A percentile compares a stretch with the other conserved stretches of the same genome.
Evolutionary conservation across 2,888 invertebrate genomes (phyloP).

Genomic region (Drosophila kuntzei): DNA sequence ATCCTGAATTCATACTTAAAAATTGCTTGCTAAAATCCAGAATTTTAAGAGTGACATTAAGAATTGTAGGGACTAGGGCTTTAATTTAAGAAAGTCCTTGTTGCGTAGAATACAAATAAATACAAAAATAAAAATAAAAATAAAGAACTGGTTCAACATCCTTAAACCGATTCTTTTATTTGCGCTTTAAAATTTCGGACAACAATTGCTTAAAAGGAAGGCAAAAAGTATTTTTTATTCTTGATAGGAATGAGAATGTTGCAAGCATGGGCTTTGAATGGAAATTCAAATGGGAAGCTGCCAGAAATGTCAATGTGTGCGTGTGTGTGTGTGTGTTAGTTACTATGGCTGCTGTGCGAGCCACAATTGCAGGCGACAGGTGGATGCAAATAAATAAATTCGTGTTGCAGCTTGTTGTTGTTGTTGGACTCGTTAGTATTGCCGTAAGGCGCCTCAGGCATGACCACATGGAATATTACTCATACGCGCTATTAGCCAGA

Average conservation of each 20-base stretch:
- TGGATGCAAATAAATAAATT: constrained; percentile 60
- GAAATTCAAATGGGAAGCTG: constrained; percentile 6
- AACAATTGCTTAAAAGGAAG: constrained; percentile 4
- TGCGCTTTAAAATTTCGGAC: not conserved
- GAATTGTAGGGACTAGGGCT: no score
- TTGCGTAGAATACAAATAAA: no score
- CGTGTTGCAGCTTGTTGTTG: constrained; percentile 28
- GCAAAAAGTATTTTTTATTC: not conserved
- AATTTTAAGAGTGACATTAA: no score
- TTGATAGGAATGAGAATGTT: not conserved
- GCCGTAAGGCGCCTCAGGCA: constrained; percentile 50
- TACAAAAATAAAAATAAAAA: no score
- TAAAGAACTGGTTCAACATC: no score
- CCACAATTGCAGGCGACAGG: constrained; percentile 59
- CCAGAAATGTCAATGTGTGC: constrained; percentile 3
- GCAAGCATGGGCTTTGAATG: constrained; percentile 6
- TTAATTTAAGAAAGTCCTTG: no score
- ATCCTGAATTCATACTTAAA: no score
- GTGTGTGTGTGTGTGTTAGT: constrained; percentile 10
- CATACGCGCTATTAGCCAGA: constrained; percentile 63
- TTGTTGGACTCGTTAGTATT: constrained; percentile 53
- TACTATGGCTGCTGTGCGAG: constrained; percentile 9
- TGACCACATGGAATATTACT: constrained; percentile 62
- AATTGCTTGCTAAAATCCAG: no score
- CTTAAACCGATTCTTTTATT: not conserved